Evolutionary conservation across 1,140 invertebrate genomes (phyloP), one percentile per base, ranked within the genome.

Genomic region (Zaprionus capensis): DNA sequence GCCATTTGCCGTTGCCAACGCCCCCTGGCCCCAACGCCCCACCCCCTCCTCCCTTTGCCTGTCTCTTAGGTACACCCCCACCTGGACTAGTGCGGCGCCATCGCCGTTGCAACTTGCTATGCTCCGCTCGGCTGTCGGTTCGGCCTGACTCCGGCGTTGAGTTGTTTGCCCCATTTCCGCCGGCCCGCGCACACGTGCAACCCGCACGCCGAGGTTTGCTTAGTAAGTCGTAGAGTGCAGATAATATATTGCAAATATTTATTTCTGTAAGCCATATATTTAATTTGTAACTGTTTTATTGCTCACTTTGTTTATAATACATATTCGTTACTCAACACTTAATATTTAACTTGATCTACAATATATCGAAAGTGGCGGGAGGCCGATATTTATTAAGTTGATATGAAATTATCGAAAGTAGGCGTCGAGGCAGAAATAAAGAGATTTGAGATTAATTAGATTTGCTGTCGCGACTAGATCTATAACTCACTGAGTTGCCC

Each of bases 121-220:
- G 66, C 49, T 73, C 55, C 22, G 72, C 53, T 70, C 71, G 71
- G 71, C 58, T 70, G 66, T 74, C 71, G 71, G 71, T 56, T 76
- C 61, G 55, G 26, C 44, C 34, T 46, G 56, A 65, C 69, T 77
- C 71, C 71, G 53, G 38, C 80, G 55, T 36, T 57, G 55, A 62
- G 67, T 82, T 90, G 79, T 78, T 90, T 88, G 85, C 69, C 81
- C 85, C 85, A 90, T 91, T 90, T 90, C 86, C 86, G 77, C 78
- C 55, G 55, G 38, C 44, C 36, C 53, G 57, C 58, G 63, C 51
- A 78, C 75, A 73, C 71, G 75, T 78, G 70, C 73, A 41, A 26
- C 14, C 70, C 28, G 61, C 44, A 64, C 34, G 15, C 12, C 61
- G 71, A 78, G 63, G 70, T 28, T 6, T 1, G 36, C 11, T 36